A percentile compares a stretch with the other conserved stretches of the same genome.
phyloP scores from a whole-genome alignment of 2,113 vertebrate genomes.

The Paradisaea rubra region DNA sequence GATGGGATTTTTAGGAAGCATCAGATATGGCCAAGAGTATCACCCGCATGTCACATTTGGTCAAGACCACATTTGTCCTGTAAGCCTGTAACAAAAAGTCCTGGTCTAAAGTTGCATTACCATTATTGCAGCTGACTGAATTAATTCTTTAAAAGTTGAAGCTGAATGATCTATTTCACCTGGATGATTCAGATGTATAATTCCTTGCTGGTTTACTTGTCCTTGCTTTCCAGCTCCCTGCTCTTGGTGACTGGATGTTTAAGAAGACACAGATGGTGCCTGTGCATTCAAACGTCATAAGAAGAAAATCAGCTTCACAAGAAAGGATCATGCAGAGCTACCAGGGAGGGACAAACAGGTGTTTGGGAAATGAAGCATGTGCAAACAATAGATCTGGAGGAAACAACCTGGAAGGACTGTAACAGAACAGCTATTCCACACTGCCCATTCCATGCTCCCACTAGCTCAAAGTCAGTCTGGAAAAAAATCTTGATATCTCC shows the following conservation, averaged over 20 bases:
- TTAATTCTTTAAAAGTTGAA: neutral
- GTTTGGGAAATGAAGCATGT: neutral
- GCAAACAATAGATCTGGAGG: neutral
- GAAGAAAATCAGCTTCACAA: neutral
- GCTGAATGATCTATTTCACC: neutral
- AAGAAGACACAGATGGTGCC: neutral
- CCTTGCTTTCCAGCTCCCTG: neutral
- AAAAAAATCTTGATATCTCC: neutral
- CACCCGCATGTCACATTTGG: fast-evolving
- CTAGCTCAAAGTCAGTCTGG: neutral
- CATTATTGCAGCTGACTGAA: neutral
- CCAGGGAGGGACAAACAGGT: neutral
- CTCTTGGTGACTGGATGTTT: neutral
- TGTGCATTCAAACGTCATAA: neutral
- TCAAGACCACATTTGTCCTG: neutral
- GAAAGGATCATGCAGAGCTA: neutral
- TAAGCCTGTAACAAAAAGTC: neutral
- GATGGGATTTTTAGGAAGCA: neutral
- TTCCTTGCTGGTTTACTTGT: neutral
- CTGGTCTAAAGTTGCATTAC: neutral
- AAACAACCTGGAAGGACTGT: neutral
- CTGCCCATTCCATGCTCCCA: neutral
- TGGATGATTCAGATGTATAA: neutral
- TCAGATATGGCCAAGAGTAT: neutral
- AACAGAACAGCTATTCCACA: neutral